These are phyloP conservation scores for Pseudochromis fuscus DNA, from an alignment of 2,797 vertebrate species.

Conservation along the genomic window DNA sequence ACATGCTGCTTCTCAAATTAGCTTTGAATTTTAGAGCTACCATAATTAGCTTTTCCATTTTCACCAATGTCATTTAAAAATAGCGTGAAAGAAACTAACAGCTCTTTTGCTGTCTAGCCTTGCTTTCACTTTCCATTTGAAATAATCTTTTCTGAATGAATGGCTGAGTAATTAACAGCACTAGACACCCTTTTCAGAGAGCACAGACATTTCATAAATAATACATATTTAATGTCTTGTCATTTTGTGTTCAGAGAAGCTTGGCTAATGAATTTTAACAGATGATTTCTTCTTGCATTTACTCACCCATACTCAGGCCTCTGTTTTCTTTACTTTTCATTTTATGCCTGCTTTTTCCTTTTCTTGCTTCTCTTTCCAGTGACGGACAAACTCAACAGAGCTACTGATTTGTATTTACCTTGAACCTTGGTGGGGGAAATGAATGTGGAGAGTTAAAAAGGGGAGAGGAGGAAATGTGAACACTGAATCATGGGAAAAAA, in stretches of 20 bases:
- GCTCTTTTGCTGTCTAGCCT: constrained; percentile 81
- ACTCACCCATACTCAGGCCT: constrained; percentile 76
- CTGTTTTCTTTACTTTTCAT: constrained; percentile 68
- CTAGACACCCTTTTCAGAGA: constrained; percentile 85
- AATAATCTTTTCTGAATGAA: constrained; percentile 88
- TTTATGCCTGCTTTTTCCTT: constrained; percentile 69
- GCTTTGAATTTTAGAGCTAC: constrained; percentile 84
- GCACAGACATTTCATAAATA: constrained; percentile 89
- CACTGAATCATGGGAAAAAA: constrained; percentile 45
- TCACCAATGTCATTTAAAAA: constrained; percentile 84
- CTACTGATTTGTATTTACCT: constrained; percentile 64
- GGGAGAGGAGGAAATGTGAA: constrained; percentile 20
- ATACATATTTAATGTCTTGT: constrained; percentile 91
- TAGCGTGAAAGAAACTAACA: constrained; percentile 79
- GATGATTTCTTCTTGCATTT: constrained; percentile 91
- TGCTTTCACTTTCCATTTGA: constrained; percentile 86
- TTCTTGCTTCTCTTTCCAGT: constrained; percentile 54
- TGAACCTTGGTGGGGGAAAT: constrained; percentile 26
- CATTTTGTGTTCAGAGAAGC: constrained; percentile 89
- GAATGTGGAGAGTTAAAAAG: constrained; percentile 28
- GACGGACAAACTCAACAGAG: constrained; percentile 61
- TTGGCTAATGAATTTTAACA: constrained; percentile 92
- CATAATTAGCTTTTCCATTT: constrained; percentile 86
- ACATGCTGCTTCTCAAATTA: constrained; percentile 83
- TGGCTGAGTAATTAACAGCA: constrained; percentile 90